Evolutionary conservation across 1,140 invertebrate genomes (phyloP), one percentile per base, ranked within the genome.

Genomic region (Monochamus saltuarius): DNA sequence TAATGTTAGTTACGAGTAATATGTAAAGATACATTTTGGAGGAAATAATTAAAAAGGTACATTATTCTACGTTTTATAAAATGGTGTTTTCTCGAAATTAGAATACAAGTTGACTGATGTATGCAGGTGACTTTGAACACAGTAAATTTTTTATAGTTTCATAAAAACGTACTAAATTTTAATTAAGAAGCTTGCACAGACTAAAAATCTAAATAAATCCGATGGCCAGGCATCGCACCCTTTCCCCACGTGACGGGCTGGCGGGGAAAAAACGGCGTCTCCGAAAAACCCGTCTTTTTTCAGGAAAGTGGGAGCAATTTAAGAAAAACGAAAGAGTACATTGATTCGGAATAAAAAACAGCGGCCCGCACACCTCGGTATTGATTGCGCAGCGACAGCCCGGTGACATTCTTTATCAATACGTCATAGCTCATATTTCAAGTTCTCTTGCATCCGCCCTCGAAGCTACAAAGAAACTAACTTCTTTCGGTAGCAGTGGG

Each of bases 401-500:
- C 71, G 78, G 81, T 81, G 81, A 83, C 81, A 82, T 82, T 82
- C 79, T 82, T 78, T 80, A 82, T 82, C 81, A 81, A 79, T 80
- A 79, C 78, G 77, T 77, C 79, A 79, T 76, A 73, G 73, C 73
- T 76, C 75, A 76, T 76, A 76, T 76, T 76, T 76, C 75, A 75
- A 74, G 71, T 76, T 75, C 70, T 68, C 70, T 71, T 67, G 70
- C 70, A 73, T 71, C 72, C 73, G 70, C 72, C 75, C 70, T 72
- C 74, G 72, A 70, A 74, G 67, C 76, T 77, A 74, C 73, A 75
- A 75, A 75, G 74, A 76, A 75, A 76, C 72, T 65, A 73, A 72
- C 63, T 74, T 75, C 73, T 75, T 75, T 71, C 69, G 59, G 70
- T 69, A 72, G 70, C 71, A 45, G 58, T 54, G 65, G 68, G 68